A percentile compares a stretch with the other conserved stretches of the same genome.
phyloP scores from a whole-genome alignment of 2,113 vertebrate genomes.

The Cyphomyrus discorhynchus region DNA sequence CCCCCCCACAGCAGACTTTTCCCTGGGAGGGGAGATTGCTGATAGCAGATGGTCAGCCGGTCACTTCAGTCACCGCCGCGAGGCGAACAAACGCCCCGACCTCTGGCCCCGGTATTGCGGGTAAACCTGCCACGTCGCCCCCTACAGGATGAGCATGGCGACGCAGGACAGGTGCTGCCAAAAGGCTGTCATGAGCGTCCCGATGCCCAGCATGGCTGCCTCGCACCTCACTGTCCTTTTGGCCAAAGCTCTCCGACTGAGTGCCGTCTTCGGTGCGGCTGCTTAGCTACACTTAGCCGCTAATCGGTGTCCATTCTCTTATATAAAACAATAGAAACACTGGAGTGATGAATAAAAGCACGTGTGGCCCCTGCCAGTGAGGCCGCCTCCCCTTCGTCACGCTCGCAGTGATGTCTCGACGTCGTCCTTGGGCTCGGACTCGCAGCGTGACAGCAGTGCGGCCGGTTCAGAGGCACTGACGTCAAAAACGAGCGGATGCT shows the following conservation, averaged over 20 bases:
- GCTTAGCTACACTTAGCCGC: neutral
- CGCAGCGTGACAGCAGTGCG: too few species aligned
- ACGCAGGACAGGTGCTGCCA: neutral
- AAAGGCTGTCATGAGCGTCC: neutral
- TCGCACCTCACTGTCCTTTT: neutral
- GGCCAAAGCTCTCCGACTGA: neutral
- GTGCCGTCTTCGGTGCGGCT: neutral
- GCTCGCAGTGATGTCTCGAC: neutral
- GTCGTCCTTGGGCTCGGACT: neutral
- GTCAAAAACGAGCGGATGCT: neutral
- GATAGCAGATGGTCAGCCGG: conserved; percentile 36
- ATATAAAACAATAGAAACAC: neutral
- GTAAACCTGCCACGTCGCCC: neutral
- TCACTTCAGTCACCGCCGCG: conserved; percentile 38
- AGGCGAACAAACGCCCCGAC: neutral
- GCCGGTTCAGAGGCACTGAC: neutral
- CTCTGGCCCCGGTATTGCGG: neutral
- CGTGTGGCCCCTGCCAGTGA: neutral
- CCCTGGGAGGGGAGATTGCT: conserved; percentile 27
- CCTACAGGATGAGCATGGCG: neutral
- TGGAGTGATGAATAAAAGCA: neutral
- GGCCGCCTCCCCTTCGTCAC: neutral
- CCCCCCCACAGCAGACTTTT: neutral
- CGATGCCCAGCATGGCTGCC: neutral
- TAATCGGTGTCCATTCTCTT: neutral